Percentiles rank a stretch among this genome's conserved stretches.
These are phyloP conservation scores for Acrocephalus arundinaceus DNA, from an alignment of 2,113 vertebrate genomes.

Conservation along the genomic window DNA sequence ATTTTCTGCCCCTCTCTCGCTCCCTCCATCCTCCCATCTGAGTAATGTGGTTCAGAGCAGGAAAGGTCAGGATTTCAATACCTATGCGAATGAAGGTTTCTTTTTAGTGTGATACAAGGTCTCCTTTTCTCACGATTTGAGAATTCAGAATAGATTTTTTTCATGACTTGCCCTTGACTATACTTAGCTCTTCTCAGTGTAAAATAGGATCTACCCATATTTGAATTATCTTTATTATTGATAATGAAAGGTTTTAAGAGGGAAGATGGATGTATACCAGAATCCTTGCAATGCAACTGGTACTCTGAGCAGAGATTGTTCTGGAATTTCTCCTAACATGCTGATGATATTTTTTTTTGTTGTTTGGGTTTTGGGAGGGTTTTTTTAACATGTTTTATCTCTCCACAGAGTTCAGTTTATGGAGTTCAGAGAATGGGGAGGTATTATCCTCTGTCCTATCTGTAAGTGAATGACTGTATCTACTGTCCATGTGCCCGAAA, in stretches of 20 bases:
- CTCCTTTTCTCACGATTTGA: not conserved
- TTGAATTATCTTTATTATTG: not conserved
- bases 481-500: not conserved
- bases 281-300: not conserved
- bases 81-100: not conserved
- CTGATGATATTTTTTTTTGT: not conserved
- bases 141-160: conserved; percentile 36
- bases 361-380: not conserved
- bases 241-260: not conserved
- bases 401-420: not conserved
- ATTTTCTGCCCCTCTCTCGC: not conserved
- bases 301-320: not conserved
- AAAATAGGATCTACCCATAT: not conserved
- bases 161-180: not conserved
- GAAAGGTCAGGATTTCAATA: conserved; percentile 46
- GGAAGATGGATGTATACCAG: not conserved
- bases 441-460: not conserved
- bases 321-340: not conserved
- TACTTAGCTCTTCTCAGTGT: not conserved
- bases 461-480: not conserved
- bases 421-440: not conserved
- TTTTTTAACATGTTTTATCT: not conserved
- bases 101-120: not conserved
- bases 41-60: conserved; percentile 8
- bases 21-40: not conserved